These are phyloP conservation scores for Griposia aprilina DNA, from an alignment of 2,888 invertebrate genomes.

Conservation along the genomic window DNA sequence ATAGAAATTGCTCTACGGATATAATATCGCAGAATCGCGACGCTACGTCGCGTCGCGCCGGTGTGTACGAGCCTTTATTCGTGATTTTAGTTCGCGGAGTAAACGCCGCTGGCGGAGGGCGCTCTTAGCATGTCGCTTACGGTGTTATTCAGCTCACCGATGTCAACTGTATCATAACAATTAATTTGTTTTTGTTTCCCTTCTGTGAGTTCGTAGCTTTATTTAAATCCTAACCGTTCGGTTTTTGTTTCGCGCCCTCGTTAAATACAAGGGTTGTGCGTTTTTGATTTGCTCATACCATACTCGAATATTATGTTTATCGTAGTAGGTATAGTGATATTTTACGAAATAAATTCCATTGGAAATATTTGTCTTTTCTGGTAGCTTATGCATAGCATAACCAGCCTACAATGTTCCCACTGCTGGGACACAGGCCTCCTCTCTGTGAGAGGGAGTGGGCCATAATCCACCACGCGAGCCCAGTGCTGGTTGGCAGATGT, in stretches of 20 bases:
- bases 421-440: too few species aligned
- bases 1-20: too few species aligned
- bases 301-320: constrained; percentile 31
- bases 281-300: constrained; percentile 36
- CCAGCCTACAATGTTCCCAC: too few species aligned
- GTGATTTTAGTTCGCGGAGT: constrained; percentile 80
- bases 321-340: not conserved
- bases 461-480: too few species aligned
- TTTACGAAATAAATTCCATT: not conserved
- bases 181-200: constrained; percentile 62
- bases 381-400: not conserved
- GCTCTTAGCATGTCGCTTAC: constrained; percentile 72
- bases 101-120: constrained; percentile 69
- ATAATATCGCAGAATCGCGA: too few species aligned
- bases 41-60: too few species aligned
- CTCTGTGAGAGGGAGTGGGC: too few species aligned
- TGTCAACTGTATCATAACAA: constrained; percentile 64
- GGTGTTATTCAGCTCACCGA: constrained; percentile 69
- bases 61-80: too few species aligned
- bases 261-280: constrained; percentile 41
- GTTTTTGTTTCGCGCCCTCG: constrained; percentile 27
- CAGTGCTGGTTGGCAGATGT: too few species aligned
- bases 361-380: constrained; percentile 7
- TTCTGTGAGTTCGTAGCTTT: constrained; percentile 46
- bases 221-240: constrained; percentile 50